A percentile compares a stretch with the other conserved stretches of the same genome.
Evolutionary conservation across 2,113 vertebrate genomes (phyloP).

Genomic region (Hassar affinis): DNA sequence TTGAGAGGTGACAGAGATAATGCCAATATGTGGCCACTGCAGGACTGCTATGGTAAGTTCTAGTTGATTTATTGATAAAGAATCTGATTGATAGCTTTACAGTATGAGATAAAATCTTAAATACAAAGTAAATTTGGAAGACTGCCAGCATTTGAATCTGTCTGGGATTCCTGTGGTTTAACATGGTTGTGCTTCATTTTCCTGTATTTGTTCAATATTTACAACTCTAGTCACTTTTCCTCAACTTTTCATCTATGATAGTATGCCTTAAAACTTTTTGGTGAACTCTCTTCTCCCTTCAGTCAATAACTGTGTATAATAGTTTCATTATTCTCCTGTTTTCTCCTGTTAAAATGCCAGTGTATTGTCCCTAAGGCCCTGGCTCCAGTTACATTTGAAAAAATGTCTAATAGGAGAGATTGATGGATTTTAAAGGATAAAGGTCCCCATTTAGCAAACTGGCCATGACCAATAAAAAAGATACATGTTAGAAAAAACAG

Average conservation of each 20-base stretch:
- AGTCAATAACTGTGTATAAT: conserved; percentile 61
- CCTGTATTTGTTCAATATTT: conserved; percentile 8
- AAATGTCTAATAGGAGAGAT: conserved; percentile 68
- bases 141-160: conserved; percentile 19
- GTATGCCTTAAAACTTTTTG: conserved; percentile 22
- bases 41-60: conserved; percentile 65
- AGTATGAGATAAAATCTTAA: background rate
- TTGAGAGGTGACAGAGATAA: conserved; percentile 51
- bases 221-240: conserved; percentile 24
- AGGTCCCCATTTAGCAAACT: conserved; percentile 67
- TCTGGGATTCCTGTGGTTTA: conserved; percentile 51
- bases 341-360: conserved; percentile 58
- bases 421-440: conserved; percentile 62
- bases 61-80: conserved; percentile 50
- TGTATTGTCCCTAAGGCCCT: conserved; percentile 48
- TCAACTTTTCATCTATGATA: background rate
- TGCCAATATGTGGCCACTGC: conserved; percentile 47
- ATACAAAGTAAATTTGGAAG: conserved; percentile 16
- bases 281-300: conserved; percentile 40
- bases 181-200: conserved; percentile 49
- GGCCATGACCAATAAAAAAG: conserved; percentile 52
- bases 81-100: conserved; percentile 51
- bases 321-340: conserved; percentile 48
- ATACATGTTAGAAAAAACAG: conserved; percentile 50
- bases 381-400: conserved; percentile 58